A percentile compares a stretch with the other conserved stretches of the same genome.
These are phyloP conservation scores for Gymnopithys bicolor DNA, from an alignment of 2,797 vertebrate species.

Conservation along the genomic window DNA sequence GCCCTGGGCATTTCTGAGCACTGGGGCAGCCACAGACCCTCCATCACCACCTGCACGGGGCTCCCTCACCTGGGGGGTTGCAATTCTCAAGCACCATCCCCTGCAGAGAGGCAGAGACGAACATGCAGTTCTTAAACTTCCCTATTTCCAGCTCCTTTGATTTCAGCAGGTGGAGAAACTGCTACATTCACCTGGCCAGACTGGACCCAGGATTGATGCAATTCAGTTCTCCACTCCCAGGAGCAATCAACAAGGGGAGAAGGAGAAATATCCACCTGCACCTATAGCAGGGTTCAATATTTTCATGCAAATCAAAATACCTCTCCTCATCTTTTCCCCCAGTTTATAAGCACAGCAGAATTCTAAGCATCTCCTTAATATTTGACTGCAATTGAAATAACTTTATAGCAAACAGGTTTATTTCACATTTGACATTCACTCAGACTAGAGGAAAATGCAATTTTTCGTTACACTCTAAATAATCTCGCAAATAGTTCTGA, in stretches of 20 bases:
- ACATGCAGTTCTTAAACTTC: background rate
- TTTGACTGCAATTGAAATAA: background rate
- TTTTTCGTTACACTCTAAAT: background rate
- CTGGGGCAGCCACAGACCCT: background rate
- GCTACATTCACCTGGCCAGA: background rate
- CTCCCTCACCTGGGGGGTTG: accelerated
- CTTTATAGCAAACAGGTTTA: background rate
- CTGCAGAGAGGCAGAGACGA: background rate
- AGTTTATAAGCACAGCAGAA: background rate
- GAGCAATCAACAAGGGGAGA: background rate
- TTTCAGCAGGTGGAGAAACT: background rate
- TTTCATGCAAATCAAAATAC: background rate
- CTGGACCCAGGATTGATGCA: background rate
- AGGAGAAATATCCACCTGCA: background rate
- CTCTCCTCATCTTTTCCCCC: background rate
- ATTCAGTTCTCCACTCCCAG: background rate
- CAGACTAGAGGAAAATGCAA: background rate
- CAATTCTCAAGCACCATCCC: background rate
- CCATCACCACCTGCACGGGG: accelerated
- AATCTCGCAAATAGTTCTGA: constrained; percentile 13
- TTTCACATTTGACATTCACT: background rate
- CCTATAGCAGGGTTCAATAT: background rate
- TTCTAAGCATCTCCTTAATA: background rate
- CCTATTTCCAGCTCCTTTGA: background rate
- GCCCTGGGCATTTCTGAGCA: background rate